Evolutionary conservation across 2,888 invertebrate genomes (phyloP).

Genomic region (Drosophila imparisetae): DNA sequence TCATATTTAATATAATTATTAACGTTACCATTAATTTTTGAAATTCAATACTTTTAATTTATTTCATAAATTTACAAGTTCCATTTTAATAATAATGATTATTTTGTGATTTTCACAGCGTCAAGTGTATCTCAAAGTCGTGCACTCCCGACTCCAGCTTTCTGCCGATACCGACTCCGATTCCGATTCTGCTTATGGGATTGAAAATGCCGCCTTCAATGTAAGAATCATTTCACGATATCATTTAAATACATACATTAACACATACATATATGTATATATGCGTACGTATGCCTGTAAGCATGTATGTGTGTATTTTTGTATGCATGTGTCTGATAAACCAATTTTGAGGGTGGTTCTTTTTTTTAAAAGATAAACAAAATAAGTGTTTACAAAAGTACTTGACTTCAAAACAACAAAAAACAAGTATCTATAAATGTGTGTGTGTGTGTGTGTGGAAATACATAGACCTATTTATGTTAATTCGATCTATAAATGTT

Average conservation of each 20-base stretch:
- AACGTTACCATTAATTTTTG: neutral
- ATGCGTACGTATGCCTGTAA: neutral
- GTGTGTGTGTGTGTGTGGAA: neutral
- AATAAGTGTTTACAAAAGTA: conserved; percentile 36
- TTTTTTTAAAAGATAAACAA: conserved; percentile 35
- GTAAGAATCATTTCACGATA: conserved; percentile 3
- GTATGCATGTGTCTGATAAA: conserved; percentile 13
- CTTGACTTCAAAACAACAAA: conserved; percentile 25
- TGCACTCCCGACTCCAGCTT: neutral
- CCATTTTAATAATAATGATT: neutral
- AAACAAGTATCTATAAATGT: neutral
- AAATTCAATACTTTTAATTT: neutral
- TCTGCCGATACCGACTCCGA: neutral
- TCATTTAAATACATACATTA: neutral
- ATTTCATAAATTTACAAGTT: neutral
- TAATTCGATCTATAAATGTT: conserved; percentile 4
- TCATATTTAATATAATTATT: neutral
- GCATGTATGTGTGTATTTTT: neutral
- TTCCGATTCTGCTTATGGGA: neutral
- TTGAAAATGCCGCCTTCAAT: conserved; percentile 1
- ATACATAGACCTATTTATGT: neutral
- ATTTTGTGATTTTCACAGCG: neutral
- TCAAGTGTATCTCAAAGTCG: neutral
- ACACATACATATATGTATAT: neutral
- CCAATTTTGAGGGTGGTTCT: conserved; percentile 27